These are phyloP conservation scores for Pseudorectes ferrugineus DNA, from an alignment of 2,113 vertebrate species.

Conservation along the genomic window DNA sequence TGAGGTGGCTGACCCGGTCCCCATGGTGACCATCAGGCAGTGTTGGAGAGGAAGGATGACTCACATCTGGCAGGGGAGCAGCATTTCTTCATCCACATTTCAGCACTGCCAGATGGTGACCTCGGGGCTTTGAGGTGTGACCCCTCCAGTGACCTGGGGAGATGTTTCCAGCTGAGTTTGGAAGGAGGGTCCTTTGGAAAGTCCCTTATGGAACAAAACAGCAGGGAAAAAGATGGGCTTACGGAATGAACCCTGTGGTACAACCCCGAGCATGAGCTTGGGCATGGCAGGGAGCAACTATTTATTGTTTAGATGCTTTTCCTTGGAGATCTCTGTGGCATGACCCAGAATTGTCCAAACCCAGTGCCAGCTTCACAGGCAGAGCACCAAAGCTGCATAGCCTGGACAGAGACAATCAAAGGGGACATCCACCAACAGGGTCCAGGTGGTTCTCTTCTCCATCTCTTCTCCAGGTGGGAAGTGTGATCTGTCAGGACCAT, in stretches of 20 bases:
- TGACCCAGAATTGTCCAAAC: not conserved
- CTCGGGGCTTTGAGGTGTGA: rapidly evolving
- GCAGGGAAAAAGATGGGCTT: rapidly evolving
- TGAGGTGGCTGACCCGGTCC: not conserved
- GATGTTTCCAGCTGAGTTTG: not conserved
- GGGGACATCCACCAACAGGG: not conserved
- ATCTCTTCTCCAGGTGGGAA: not conserved
- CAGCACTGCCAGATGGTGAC: not conserved
- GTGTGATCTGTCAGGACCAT: not conserved
- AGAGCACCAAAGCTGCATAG: not conserved
- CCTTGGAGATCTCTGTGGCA: not conserved
- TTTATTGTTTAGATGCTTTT: not conserved
- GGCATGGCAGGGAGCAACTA: not conserved
- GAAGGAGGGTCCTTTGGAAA: not conserved
- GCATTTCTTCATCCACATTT: not conserved
- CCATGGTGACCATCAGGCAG: not conserved
- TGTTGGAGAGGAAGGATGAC: not conserved
- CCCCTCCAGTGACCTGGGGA: not conserved
- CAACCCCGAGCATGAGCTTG: not conserved
- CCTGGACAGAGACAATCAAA: not conserved
- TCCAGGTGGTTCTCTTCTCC: not conserved
- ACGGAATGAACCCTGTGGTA: not conserved
- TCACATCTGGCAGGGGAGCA: not conserved
- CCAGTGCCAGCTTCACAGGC: not conserved
- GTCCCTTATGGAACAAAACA: not conserved